Evolutionary conservation across 2,888 invertebrate species (phyloP).

Genomic region (Ectropis crepuscularia): DNA sequence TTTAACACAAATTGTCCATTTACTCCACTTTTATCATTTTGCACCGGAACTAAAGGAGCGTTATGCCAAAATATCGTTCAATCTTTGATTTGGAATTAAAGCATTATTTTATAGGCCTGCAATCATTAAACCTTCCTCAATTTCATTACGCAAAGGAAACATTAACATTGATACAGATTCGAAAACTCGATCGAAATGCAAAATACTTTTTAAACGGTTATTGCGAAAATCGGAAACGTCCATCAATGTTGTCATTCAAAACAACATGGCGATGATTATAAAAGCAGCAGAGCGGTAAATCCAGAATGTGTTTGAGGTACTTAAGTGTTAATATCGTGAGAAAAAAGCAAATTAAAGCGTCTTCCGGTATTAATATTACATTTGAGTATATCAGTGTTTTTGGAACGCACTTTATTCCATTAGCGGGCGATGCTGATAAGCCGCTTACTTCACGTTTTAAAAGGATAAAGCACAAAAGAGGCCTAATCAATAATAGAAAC

Average conservation of each 20-base stretch:
- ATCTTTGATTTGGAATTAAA: conserved; percentile 29
- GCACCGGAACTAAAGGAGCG: conserved; percentile 15
- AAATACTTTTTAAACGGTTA: conserved; percentile 47
- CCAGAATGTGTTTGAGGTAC: conserved; percentile 39
- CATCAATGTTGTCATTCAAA: conserved; percentile 50
- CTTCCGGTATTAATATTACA: conserved; percentile 37
- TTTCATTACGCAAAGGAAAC: conserved; percentile 51
- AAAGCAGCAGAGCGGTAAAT: conserved; percentile 48
- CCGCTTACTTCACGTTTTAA: conserved; percentile 54
- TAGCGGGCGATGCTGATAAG: conserved; percentile 37
- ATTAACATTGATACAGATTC: conserved; percentile 43
- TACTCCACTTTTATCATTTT: conserved; percentile 1
- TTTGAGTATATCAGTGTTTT: conserved; percentile 28
- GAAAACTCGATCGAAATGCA: conserved; percentile 39
- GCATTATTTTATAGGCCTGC: conserved; percentile 24
- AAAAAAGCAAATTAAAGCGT: conserved; percentile 40
- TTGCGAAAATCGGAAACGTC: conserved; percentile 54
- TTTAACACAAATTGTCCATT: neutral
- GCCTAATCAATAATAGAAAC: conserved; percentile 60
- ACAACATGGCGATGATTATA: conserved; percentile 52
- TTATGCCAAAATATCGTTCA: conserved; percentile 13
- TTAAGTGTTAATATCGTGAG: conserved; percentile 47
- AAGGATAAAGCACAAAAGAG: conserved; percentile 59
- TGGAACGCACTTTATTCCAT: conserved; percentile 35
- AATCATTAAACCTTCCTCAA: conserved; percentile 43